Conservation (phyloP, 64 coral and sea anemone genomes). For the Porites lutea region DNA sequence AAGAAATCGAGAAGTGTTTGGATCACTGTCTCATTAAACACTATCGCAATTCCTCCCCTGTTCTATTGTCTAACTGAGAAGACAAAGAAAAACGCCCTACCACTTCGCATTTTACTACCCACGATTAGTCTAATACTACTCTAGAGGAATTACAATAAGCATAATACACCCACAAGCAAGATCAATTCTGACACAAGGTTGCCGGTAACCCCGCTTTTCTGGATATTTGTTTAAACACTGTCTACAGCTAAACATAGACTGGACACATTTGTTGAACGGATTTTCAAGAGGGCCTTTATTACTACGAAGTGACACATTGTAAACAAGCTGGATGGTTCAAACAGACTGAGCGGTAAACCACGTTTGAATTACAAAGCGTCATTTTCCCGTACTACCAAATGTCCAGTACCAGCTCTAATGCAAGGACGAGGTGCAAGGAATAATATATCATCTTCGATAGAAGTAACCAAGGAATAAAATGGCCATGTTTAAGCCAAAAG, state of each 20-base stretch:
- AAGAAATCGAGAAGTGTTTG: too few relatives aligned
- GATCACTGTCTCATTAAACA: too few relatives aligned
- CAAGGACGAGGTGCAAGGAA: too few relatives aligned
- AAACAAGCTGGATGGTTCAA: not conserved
- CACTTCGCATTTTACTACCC: not conserved
- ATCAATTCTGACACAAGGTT: not conserved
- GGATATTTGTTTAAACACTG: conserved; percentile 3
- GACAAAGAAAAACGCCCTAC: not conserved
- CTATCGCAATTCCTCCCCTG: conserved; percentile 1
- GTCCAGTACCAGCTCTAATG: too few relatives aligned
- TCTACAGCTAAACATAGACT: conserved; percentile 5
- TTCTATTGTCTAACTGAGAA: not conserved
- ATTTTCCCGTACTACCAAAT: not conserved
- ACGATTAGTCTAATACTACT: not conserved
- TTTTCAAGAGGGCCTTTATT: not conserved
- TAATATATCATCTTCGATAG: too few relatives aligned
- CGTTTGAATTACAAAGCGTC: not conserved
- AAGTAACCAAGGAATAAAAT: not conserved
- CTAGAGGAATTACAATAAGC: too few relatives aligned
- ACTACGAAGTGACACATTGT: not conserved
- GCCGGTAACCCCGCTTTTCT: not conserved
- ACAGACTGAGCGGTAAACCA: not conserved
- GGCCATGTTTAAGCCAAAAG: not conserved
- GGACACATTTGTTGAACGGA: not conserved
- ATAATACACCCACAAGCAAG: conserved; percentile 9